These are phyloP conservation scores for Diadegma fenestrale DNA, from an alignment of 2,888 invertebrate species.

Conservation along the genomic window DNA sequence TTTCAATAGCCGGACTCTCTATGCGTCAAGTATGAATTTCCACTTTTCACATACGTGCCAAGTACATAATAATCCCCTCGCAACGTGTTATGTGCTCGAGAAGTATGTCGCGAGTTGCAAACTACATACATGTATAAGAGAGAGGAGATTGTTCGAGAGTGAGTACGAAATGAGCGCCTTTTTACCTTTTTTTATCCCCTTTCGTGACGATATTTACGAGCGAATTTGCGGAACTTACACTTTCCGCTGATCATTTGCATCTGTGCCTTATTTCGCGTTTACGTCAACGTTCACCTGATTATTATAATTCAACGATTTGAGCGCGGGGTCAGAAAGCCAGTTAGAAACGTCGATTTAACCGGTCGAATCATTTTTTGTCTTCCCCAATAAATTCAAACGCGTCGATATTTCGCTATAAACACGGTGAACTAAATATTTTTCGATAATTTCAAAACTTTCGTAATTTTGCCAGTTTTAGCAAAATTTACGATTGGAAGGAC, in stretches of 20 bases:
- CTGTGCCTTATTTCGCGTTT: constrained; percentile 27
- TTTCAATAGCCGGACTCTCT: constrained; percentile 1
- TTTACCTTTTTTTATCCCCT: neutral
- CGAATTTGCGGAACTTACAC: constrained; percentile 39
- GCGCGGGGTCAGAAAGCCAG: neutral
- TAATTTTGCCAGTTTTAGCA: too few species aligned
- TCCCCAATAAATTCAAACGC: neutral
- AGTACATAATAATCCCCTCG: constrained; percentile 17
- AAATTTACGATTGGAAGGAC: too few species aligned
- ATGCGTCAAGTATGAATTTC: constrained; percentile 10
- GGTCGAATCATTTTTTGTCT: neutral
- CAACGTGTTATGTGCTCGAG: constrained; percentile 11
- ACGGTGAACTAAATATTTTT: too few species aligned
- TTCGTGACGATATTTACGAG: constrained; percentile 20
- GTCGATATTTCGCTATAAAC: too few species aligned
- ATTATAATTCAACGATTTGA: constrained; percentile 2
- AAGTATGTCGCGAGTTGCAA: constrained; percentile 16
- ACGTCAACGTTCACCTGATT: constrained; percentile 25
- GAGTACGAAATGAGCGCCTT: constrained; percentile 30
- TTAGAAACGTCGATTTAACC: neutral
- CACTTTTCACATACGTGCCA: constrained; percentile 18
- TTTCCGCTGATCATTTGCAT: constrained; percentile 55
- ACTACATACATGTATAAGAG: neutral
- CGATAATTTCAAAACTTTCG: too few species aligned
- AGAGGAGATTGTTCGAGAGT: constrained; percentile 37